These are phyloP conservation scores for Pocillopora grandis DNA, from an alignment of 92 coral and sea anemone species.

Conservation along the genomic window DNA sequence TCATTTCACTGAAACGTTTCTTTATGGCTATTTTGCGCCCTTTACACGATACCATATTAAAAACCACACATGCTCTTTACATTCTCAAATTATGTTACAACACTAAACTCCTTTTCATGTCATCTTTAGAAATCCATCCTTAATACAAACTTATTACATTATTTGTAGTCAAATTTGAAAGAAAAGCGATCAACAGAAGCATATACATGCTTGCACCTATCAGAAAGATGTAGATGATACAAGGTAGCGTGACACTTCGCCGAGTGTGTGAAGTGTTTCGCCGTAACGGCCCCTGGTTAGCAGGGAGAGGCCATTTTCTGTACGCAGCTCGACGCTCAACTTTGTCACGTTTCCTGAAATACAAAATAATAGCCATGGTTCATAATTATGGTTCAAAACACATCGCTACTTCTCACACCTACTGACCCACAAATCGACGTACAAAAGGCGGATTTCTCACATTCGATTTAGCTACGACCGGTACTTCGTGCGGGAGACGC, in stretches of 20 bases:
- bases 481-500: too few relatives aligned
- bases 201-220: constrained; percentile 45
- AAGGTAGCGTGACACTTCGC: constrained; percentile 43
- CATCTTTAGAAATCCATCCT: background rate
- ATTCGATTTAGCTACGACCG: too few relatives aligned
- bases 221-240: constrained; percentile 37
- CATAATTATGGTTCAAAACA: background rate
- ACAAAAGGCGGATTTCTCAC: too few relatives aligned
- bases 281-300: constrained; percentile 35
- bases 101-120: too few relatives aligned
- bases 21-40: too few relatives aligned
- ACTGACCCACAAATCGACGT: too few relatives aligned
- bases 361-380: background rate
- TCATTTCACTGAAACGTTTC: too few relatives aligned
- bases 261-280: constrained; percentile 26
- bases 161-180: constrained; percentile 3
- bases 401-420: background rate
- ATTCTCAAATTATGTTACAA: too few relatives aligned
- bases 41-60: too few relatives aligned
- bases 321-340: constrained; percentile 71
- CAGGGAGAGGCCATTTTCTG: constrained; percentile 82
- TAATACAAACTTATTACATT: constrained; percentile 6
- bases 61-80: too few relatives aligned
- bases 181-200: constrained; percentile 39
- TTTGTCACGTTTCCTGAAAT: constrained; percentile 66